Percentiles rank a stretch among this genome's conserved stretches.
Conservation (phyloP, 2,888 invertebrate species). For the Phaonia tiefii region DNA sequence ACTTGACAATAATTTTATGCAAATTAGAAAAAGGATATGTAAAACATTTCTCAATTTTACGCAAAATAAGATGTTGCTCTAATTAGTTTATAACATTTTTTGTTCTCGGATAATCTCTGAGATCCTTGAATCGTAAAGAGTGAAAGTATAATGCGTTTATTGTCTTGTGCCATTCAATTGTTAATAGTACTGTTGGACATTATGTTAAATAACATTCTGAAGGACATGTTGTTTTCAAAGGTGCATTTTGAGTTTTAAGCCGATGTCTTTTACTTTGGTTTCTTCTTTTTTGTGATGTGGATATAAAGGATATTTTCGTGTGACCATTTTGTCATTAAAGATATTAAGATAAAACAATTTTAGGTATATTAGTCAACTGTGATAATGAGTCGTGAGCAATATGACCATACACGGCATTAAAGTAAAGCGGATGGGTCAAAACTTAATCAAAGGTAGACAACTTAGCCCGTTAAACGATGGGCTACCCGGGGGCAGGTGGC, state of each 20-base stretch:
- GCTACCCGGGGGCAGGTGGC: too few relatives aligned
- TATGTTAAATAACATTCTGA: too few relatives aligned
- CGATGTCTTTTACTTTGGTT: conserved; percentile 52
- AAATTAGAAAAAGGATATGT: too few relatives aligned
- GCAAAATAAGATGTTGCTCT: conserved; percentile 22
- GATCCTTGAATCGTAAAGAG: neutral
- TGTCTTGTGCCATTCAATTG: too few relatives aligned
- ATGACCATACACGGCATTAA: too few relatives aligned
- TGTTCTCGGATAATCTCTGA: neutral
- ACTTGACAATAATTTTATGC: too few relatives aligned
- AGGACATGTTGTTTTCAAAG: conserved; percentile 22
- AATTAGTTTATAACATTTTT: conserved; percentile 46
- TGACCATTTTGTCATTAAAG: neutral
- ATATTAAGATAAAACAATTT: neutral
- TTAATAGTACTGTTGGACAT: neutral
- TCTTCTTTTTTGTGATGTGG: neutral
- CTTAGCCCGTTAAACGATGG: too few relatives aligned
- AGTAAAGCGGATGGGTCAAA: too few relatives aligned
- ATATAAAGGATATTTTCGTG: conserved; percentile 33
- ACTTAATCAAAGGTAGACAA: too few relatives aligned
- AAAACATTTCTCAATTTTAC: conserved; percentile 25
- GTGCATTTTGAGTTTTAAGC: conserved; percentile 56
- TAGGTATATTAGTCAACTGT: neutral
- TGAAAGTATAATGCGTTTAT: too few relatives aligned
- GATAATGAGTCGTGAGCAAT: too few relatives aligned